These are phyloP conservation scores for Centropristis striata DNA, from an alignment of 2,113 vertebrate species.

Conservation along the genomic window DNA sequence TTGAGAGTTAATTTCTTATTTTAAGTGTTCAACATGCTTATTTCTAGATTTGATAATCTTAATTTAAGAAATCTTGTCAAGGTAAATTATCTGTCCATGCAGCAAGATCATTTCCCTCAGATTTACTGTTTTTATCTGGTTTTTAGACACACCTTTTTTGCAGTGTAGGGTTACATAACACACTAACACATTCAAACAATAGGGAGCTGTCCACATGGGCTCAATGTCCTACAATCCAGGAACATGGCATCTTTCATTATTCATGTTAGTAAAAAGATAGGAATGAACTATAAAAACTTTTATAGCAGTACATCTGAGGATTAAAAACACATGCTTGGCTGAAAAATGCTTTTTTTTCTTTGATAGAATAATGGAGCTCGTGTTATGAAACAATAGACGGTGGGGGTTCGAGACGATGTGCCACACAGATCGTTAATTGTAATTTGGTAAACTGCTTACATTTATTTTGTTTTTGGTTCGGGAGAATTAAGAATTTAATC, in stretches of 20 bases:
- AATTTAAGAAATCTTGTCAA: no score
- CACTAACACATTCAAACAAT: conserved; percentile 18
- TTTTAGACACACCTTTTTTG: no score
- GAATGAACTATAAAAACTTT: conserved; percentile 78
- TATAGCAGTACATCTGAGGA: conserved; percentile 56
- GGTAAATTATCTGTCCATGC: no score
- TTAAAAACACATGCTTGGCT: conserved; percentile 72
- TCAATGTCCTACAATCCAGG: conserved; percentile 48
- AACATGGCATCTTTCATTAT: conserved; percentile 58
- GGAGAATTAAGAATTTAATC: not conserved
- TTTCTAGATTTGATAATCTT: no score
- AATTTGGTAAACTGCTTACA: not conserved
- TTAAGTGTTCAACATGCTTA: no score
- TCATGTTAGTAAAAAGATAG: conserved; percentile 71
- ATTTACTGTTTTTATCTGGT: no score
- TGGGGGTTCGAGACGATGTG: not conserved
- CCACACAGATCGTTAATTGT: conserved; percentile 11
- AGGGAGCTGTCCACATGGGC: conserved; percentile 10
- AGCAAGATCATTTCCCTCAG: no score
- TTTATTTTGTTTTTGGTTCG: no score
- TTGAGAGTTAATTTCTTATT: no score
- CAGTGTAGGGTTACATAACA: conserved; percentile 40
- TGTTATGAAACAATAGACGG: conserved; percentile 27
- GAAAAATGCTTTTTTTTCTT: conserved; percentile 27
- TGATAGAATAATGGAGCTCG: conserved; percentile 30